A percentile compares a stretch with the other conserved stretches of the same genome.
Conservation (phyloP, 1,140 invertebrate genomes). For the Micrasema minimum region DNA sequence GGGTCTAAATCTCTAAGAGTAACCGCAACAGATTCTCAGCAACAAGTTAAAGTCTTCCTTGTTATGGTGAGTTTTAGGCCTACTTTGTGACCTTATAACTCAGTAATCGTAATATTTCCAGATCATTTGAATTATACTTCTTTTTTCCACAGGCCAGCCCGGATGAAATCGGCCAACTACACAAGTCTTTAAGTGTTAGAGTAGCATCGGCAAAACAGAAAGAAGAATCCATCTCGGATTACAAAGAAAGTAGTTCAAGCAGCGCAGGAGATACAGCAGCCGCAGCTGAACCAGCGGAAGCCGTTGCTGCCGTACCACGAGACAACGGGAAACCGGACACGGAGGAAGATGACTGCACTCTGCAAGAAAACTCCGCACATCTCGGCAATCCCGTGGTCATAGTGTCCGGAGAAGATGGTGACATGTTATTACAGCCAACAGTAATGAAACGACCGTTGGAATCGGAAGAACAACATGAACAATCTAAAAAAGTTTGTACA, state of each 20-base stretch:
- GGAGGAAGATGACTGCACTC: neutral
- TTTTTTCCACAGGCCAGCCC: constrained; percentile 45
- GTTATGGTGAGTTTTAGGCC: constrained; percentile 71
- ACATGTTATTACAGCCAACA: constrained; percentile 4
- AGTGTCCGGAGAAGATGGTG: constrained; percentile 43
- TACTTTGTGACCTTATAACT: neutral
- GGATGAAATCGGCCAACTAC: constrained; percentile 46
- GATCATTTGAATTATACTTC: constrained; percentile 7
- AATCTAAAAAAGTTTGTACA: constrained; percentile 48
- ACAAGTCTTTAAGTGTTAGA: constrained; percentile 41
- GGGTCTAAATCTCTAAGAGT: constrained; percentile 88
- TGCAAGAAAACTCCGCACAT: neutral
- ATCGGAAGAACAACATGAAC: constrained; percentile 17
- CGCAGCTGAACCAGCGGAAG: neutral
- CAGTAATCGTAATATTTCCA: neutral
- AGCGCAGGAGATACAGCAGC: constrained; percentile 16
- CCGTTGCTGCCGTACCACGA: neutral
- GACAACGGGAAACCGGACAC: neutral
- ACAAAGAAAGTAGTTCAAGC: neutral
- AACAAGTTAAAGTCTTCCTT: constrained; percentile 87
- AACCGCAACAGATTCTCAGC: constrained; percentile 87
- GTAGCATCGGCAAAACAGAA: constrained; percentile 40
- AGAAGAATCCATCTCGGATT: constrained; percentile 18
- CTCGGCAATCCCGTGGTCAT: constrained; percentile 36
- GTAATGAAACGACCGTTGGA: constrained; percentile 38